Base-by-base conservation (phyloP, 1,140 invertebrate species). In the Lutraria rhynchaena region DNA sequence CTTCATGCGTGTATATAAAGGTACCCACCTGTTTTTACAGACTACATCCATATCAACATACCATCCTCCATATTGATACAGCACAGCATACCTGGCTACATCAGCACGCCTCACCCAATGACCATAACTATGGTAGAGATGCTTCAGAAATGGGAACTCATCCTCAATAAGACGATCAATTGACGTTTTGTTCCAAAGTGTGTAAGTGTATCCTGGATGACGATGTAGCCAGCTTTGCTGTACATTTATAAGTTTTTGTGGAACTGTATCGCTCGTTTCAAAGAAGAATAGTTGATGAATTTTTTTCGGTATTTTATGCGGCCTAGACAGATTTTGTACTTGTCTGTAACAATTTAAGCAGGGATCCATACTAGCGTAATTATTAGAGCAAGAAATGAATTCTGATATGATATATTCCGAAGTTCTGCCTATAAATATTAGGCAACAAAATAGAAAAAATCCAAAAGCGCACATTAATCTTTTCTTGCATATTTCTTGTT, bases 81-180 rank as follows among this genome's bases (percentile, higher is more conserved):
- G 37, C n/a, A 77, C 49, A 9, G 67, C 17, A 51, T 67, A 67
- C 13, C 75, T 37, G 15, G 75, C 75, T 19, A 77, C 75, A 77
- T 77, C 75, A 15, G 61, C 75, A 27, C 75, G 33, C n/a, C 49
- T 31, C 17, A 77, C 51, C 75, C 75, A 77, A 61, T 67, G 60
- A 37, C 33, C 49, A 55, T 77, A 77, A 55, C 60, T 67, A 4
- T 67, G 19, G 22, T 67, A 77, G 3, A 77, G 15, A n/a, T 24
- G 27, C 13, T 58, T 29, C 2, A 77, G 27, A n/a, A 44, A 41
- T 29, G 75, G 75, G 37, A 65, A 77, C 9, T 77, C 19, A 17
- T 24, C 35, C 7, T 65, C 31, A 35, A 77, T 67, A 22, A 77
- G 61, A 4, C 33, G 9, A 35, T 77, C 24, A 13, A 77, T 57